These are phyloP conservation scores for Himalopsyche kuldschensis DNA, from an alignment of 2,888 invertebrate species.

Conservation along the genomic window DNA sequence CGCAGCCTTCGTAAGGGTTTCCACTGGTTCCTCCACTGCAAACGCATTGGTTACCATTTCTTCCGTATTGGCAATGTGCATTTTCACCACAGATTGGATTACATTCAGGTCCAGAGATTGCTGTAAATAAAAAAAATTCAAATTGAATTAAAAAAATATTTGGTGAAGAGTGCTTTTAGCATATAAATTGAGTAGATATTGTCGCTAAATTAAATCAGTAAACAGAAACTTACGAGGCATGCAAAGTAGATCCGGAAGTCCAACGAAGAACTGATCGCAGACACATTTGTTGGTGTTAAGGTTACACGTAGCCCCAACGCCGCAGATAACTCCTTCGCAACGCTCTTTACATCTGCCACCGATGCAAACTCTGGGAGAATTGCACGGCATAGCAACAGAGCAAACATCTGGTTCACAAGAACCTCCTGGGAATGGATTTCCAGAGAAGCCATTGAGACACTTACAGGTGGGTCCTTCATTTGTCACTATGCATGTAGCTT, in stretches of 20 bases:
- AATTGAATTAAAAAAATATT: too few relatives aligned
- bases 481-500: slow-evolving; percentile 84
- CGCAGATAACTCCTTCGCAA: slow-evolving; percentile 85
- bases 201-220: background rate
- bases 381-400: slow-evolving; percentile 75
- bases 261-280: slow-evolving; percentile 84
- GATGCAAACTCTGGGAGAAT: slow-evolving; percentile 78
- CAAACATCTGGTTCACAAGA: slow-evolving; percentile 81
- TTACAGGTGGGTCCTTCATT: slow-evolving; percentile 84
- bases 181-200: too few relatives aligned
- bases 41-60: slow-evolving; percentile 71
- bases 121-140: slow-evolving; percentile 52
- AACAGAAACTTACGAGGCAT: slow-evolving; percentile 80
- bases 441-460: slow-evolving; percentile 82
- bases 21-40: slow-evolving; percentile 84
- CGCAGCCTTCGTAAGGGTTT: slow-evolving; percentile 85
- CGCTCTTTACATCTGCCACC: slow-evolving; percentile 86
- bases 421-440: slow-evolving; percentile 92
- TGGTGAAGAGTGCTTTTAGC: too few relatives aligned
- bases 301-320: slow-evolving; percentile 85
- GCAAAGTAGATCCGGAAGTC: slow-evolving; percentile 85
- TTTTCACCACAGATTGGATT: slow-evolving; percentile 79
- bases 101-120: slow-evolving; percentile 76
- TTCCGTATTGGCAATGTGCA: slow-evolving; percentile 84
- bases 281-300: slow-evolving; percentile 78